Base-by-base conservation (phyloP, 2,888 invertebrate species). In the Andrena fulva region DNA sequence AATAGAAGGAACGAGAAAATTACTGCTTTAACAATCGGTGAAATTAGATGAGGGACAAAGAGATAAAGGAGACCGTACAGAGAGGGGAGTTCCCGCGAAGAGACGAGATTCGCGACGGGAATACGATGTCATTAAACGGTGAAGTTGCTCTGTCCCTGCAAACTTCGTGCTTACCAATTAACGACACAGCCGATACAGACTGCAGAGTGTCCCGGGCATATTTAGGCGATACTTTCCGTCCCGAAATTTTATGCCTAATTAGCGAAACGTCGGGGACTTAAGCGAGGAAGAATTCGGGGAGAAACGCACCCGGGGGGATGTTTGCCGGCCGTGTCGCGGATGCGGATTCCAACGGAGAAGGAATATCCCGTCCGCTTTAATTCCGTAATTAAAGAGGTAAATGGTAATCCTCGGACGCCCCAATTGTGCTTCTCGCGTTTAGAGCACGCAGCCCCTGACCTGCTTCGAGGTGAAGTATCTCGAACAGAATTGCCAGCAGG, bases 371-470 rank as follows among this genome's bases (percentile, higher is more conserved):
- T 83, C 82, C 52, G 66, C 83, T 83, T 83, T 83, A 83, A 82
- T 83, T 77, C 69, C 54, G 82, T 82, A 82, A 82, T 82, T 83
- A 83, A 82, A 83, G 83, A 77, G 83, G 72, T 83, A 82, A 83
- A 82, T 82, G 77, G 83, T 77, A 83, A 83, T 83, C 69, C 82
- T 77, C 73, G 73, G 74, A 77, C 66, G 83, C 73, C 70, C 82
- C 74, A 82, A 83, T 83, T 83, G 82, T 83, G 82, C 82, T 70
- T 67, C 60, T 74, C 66, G n/a, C 73, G 60, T 73, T 82, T 74
- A 67, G 74, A 82, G 77, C 82, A 63, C 72, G 70, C 70, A 82
- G 82, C 63, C 82, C 82, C 83, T 83, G 83, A 83, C 83, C 83
- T 56, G 77, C 66, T 83, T 83, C 63, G 69, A 54, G 60, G 27